A percentile compares a stretch with the other conserved stretches of the same genome.
Evolutionary conservation across 1,140 invertebrate genomes (phyloP).

Genomic region (Drosophila kanapiae): DNA sequence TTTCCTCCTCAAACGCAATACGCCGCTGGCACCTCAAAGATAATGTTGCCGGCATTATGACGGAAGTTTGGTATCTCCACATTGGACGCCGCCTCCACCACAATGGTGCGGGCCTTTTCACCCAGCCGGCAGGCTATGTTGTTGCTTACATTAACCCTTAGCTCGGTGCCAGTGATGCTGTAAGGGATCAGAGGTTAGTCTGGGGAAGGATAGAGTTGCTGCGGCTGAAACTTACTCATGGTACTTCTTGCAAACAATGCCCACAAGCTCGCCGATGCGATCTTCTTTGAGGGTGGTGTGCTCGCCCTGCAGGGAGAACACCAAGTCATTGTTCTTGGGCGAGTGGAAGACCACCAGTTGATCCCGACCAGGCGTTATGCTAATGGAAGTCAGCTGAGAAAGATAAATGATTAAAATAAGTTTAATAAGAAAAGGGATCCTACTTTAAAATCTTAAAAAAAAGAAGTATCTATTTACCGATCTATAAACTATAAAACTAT

Average conservation of each 20-base stretch:
- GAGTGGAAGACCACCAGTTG: slow-evolving; percentile 96
- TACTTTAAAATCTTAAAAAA: not conserved
- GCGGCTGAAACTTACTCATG: slow-evolving; percentile 88
- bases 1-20: slow-evolving; percentile 69
- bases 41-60: slow-evolving; percentile 70
- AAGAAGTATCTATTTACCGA: too few species aligned
- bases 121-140: slow-evolving; percentile 77
- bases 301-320: slow-evolving; percentile 89
- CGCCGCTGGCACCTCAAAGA: slow-evolving; percentile 81
- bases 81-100: slow-evolving; percentile 72
- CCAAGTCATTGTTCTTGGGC: slow-evolving; percentile 95
- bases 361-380: slow-evolving; percentile 93
- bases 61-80: slow-evolving; percentile 79
- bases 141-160: slow-evolving; percentile 77
- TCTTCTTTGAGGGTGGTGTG: slow-evolving; percentile 87
- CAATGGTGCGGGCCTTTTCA: slow-evolving; percentile 72
- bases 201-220: rapidly evolving
- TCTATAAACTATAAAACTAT: too few species aligned
- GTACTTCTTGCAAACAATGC: slow-evolving; percentile 91
- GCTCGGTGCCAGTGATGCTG: slow-evolving; percentile 70
- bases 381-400: slow-evolving; percentile 91
- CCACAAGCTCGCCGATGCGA: slow-evolving; percentile 95
- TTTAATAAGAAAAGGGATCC: not conserved
- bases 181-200: not conserved
- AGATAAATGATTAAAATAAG: not conserved